Evolutionary conservation across 2,888 invertebrate species (phyloP), one percentile per base, ranked within the genome.

Genomic region (Aphodius sticticus): DNA sequence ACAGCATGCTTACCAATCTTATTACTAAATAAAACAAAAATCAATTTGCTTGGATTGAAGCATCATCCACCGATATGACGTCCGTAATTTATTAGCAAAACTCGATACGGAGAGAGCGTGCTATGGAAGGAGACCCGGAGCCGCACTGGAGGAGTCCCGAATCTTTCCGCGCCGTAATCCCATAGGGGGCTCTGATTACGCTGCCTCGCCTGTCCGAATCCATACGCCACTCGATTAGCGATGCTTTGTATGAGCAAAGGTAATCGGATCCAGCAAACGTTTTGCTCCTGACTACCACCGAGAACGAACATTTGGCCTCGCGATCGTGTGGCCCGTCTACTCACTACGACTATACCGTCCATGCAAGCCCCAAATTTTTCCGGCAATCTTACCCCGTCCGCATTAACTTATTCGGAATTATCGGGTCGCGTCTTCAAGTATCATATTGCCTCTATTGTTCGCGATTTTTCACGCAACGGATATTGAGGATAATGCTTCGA

Each of bases 341-440:
- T 53, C 53, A 53, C 53, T 53, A 53, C 6, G 1, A 1, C 1
- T 53, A 12, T 53, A 12, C 0, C 12, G 53, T 12, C 2, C 26
- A 53, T 5, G 53, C 53, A 1, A 53, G 53, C 53, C 53, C 53
- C 53, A 53, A 53, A 53, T 2, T 53, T 53, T 53, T 53, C 53
- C 53, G 53, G 9, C 53, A 53, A 53, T 53, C 53, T 53, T 53
- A 53, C 53, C 53, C 53, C 53, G 53, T 53, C 53, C 53, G 53
- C 53, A 53, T 53, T 53, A 53, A 53, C 53, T 53, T 53, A 53
- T 53, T 53, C 53, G 53, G 53, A 53, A 53, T 53, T 53, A 53
- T 53, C 53, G 53, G 53, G 53, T 53, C 53, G 53, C 53, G 53
- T 53, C 12, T 12, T 12, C 53, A 12, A 53, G 53, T 53, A 53